Conservation (phyloP, 1,140 invertebrate genomes). For the Lethrus apterus region DNA sequence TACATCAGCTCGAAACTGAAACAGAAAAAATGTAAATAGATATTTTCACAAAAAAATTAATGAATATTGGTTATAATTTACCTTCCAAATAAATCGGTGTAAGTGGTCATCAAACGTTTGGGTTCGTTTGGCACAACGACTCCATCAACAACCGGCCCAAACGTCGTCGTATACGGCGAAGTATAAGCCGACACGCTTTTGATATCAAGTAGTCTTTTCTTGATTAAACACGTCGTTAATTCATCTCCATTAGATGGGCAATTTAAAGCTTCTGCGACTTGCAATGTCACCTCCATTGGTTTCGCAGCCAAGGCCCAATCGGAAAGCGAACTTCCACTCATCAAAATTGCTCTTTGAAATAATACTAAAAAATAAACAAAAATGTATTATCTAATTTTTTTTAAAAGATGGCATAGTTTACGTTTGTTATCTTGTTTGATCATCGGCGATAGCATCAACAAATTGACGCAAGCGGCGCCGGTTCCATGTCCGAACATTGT, state of each 20-base stretch:
- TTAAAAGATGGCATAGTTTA: background rate
- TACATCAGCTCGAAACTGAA: slow-evolving; percentile 78
- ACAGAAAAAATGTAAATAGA: slow-evolving; percentile 8
- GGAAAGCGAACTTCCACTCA: slow-evolving; percentile 87
- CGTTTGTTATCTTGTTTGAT: slow-evolving; percentile 11
- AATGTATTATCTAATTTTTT: slow-evolving; percentile 5
- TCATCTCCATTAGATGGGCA: slow-evolving; percentile 54
- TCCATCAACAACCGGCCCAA: slow-evolving; percentile 78
- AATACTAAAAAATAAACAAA: slow-evolving; percentile 52
- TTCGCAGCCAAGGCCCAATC: slow-evolving; percentile 82
- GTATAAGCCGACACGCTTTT: slow-evolving; percentile 57
- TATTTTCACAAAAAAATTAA: no score
- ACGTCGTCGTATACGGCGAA: slow-evolving; percentile 53
- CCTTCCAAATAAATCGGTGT: slow-evolving; percentile 65
- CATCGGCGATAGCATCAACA: slow-evolving; percentile 80
- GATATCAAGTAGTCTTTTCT: slow-evolving; percentile 57
- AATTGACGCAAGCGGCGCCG: slow-evolving; percentile 85
- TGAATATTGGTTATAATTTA: slow-evolving; percentile 36
- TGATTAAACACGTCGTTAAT: slow-evolving; percentile 54
- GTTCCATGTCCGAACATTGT: slow-evolving; percentile 92
- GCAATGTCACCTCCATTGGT: slow-evolving; percentile 67
- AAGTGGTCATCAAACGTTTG: slow-evolving; percentile 61
- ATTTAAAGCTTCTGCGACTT: slow-evolving; percentile 72
- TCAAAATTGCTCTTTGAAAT: slow-evolving; percentile 86
- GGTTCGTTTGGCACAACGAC: slow-evolving; percentile 75